Percentiles rank a stretch among this genome's conserved stretches.
These are phyloP conservation scores for Mylabris sibirica DNA, from an alignment of 2,888 invertebrate species.

Conservation along the genomic window DNA sequence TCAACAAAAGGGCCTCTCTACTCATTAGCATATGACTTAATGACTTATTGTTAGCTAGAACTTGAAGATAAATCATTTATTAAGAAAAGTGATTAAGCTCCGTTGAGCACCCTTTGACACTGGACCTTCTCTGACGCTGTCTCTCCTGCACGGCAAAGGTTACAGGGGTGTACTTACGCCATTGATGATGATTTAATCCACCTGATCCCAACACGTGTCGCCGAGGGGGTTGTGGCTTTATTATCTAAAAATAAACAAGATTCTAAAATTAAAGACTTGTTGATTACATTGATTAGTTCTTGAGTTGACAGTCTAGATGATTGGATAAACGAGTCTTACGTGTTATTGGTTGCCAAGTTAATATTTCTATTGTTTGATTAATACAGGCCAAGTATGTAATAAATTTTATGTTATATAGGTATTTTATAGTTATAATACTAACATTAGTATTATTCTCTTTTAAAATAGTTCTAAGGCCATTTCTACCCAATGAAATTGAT, in stretches of 20 bases:
- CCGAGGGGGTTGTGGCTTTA: background rate
- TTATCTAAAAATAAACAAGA: background rate
- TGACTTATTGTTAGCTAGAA: too few relatives aligned
- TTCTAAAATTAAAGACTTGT: background rate
- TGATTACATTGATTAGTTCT: background rate
- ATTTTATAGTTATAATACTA: background rate
- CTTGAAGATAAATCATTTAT: too few relatives aligned
- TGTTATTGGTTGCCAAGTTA: background rate
- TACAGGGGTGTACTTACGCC: too few relatives aligned
- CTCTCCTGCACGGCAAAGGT: too few relatives aligned
- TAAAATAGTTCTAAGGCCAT: background rate
- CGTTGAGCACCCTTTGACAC: too few relatives aligned
- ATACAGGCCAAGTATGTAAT: background rate
- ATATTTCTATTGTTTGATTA: background rate
- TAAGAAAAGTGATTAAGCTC: too few relatives aligned
- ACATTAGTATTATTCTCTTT: background rate
- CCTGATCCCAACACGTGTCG: background rate
- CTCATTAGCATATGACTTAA: too few relatives aligned
- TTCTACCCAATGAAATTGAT: background rate
- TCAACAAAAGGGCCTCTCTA: too few relatives aligned
- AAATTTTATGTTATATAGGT: background rate
- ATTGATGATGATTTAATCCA: background rate
- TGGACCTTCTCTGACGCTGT: too few relatives aligned
- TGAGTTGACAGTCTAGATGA: background rate
- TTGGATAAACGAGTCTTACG: constrained; percentile 1